phyloP scores from a whole-genome alignment of 2,797 vertebrate species.

The Onychomys torridus region DNA sequence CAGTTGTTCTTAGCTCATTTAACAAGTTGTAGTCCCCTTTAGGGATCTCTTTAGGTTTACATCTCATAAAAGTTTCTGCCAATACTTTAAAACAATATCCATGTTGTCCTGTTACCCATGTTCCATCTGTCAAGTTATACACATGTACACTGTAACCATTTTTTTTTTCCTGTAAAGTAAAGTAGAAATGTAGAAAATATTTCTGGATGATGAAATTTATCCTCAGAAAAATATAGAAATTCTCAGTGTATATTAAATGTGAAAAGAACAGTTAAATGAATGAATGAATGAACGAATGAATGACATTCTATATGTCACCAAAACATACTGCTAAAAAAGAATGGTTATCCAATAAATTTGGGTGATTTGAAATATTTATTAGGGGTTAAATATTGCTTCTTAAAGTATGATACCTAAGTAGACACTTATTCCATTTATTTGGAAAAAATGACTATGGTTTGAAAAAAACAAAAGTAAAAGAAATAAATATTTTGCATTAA shows the following conservation, averaged over 20 bases:
- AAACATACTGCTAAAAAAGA: neutral
- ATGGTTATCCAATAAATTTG: neutral
- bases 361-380: neutral
- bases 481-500: conserved; percentile 34
- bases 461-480: neutral
- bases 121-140: neutral
- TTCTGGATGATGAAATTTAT: neutral
- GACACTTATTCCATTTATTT: neutral
- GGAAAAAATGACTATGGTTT: neutral
- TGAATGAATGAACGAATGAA: neutral
- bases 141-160: neutral
- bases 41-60: neutral
- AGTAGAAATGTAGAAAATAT: neutral
- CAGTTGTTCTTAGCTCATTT: neutral
- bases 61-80: neutral
- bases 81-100: neutral
- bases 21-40: neutral
- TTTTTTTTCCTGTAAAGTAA: neutral
- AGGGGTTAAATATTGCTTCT: neutral
- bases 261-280: neutral
- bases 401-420: neutral
- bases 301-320: neutral
- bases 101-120: neutral
- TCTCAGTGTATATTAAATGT: neutral
- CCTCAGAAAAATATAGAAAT: neutral